Evolutionary conservation across 1,140 invertebrate species (phyloP), one percentile per base, ranked within the genome.

Genomic region (Thaumetopoea pityocampa): DNA sequence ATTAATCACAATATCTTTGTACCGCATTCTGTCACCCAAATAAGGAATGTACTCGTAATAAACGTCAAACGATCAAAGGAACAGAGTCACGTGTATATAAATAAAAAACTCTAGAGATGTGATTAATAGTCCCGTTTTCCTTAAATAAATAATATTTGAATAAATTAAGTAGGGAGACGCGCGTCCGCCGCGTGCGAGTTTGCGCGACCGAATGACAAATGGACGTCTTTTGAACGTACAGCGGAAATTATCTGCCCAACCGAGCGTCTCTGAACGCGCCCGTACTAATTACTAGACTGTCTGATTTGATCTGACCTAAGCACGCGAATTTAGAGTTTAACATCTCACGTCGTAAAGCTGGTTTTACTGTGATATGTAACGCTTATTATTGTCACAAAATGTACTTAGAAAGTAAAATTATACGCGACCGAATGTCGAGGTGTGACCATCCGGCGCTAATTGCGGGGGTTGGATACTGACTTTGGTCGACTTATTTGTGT

Each of bases 391-490:
- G 71, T 73, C 74, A 69, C 60, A 51, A 65, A 74, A 72, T 62
- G 69, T 82, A 79, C 74, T 82, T 79, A 82, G 66, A 77, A 77
- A 78, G 73, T 74, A 78, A 82, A 82, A 82, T 82, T 78, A 79
- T 82, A 76, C 65, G 59, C 43, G 61, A 48, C 56, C 64, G 44
- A 76, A 79, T 63, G 68, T 72, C 64, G 67, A 77, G 64, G 76
- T 78, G 78, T 80, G 74, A 78, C 71, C 76, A 72, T 72, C 71
- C 78, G 76, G 48, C 77, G 71, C 76, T 82, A 82, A 82, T 82
- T 82, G 76, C 62, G 18, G 65, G 67, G 71, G 65, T 60, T 67
- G 66, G 57, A 61, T 59, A 62, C 66, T 51, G 55, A 53, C 56
- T 50, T 62, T 58, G 57, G 48, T 30, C 41, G 19, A 24, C 37